Percentiles rank a stretch among this genome's conserved stretches.
These are phyloP conservation scores for Typhlomys cinereus DNA, from an alignment of 2,113 vertebrate species.

Conservation along the genomic window DNA sequence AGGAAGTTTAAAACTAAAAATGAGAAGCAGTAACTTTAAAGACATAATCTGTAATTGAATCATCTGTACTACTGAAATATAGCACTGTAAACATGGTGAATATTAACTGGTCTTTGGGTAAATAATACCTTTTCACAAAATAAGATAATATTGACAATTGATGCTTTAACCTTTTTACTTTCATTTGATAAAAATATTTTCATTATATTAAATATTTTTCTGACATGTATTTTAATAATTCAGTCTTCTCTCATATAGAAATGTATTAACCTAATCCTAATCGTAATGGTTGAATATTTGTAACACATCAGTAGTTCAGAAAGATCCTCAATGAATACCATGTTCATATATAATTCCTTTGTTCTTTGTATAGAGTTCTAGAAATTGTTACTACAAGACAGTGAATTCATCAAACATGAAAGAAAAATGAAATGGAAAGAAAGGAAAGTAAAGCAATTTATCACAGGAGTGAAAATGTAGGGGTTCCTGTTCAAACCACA, in stretches of 20 bases:
- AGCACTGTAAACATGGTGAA: not conserved
- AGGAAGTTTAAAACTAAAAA: not conserved
- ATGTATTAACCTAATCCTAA: not conserved
- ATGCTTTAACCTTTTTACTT: not conserved
- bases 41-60: not conserved
- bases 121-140: not conserved
- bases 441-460: not conserved
- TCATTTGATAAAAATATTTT: not conserved
- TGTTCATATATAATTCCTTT: not conserved
- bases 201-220: not conserved
- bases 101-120: not conserved
- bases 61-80: not conserved
- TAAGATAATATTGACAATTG: not conserved
- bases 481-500: not conserved
- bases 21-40: not conserved
- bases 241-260: not conserved
- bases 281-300: not conserved
- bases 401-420: constrained; percentile 5
- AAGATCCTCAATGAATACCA: not conserved
- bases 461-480: not conserved
- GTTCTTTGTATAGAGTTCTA: not conserved
- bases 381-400: not conserved
- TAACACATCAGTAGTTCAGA: not conserved
- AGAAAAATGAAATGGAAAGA: too few species aligned
- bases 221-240: not conserved